phyloP scores from a whole-genome alignment of 2,113 vertebrate genomes.

The Eleginops maclovinus region DNA sequence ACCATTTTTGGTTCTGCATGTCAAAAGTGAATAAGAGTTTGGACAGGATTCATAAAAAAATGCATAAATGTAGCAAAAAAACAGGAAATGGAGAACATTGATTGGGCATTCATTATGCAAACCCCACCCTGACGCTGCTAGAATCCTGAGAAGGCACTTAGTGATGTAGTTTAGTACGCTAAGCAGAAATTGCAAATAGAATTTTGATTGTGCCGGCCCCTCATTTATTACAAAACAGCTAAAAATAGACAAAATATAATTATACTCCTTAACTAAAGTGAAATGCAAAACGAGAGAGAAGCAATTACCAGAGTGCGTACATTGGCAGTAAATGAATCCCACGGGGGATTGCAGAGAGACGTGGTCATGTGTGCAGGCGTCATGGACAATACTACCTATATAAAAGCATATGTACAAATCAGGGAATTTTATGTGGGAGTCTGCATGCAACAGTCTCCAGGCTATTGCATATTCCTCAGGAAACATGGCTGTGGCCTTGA shows the following conservation, averaged over 20 bases:
- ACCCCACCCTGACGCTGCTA: neutral
- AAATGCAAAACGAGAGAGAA: conserved; percentile 44
- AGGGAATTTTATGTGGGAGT: conserved; percentile 8
- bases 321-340: conserved; percentile 61
- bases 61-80: neutral
- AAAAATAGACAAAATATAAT: conserved; percentile 65
- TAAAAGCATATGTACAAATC: conserved; percentile 10
- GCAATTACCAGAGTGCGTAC: conserved; percentile 51
- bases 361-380: conserved; percentile 4
- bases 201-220: conserved; percentile 32
- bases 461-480: conserved; percentile 19
- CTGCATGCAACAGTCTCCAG: conserved; percentile 20
- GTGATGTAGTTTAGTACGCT: neutral
- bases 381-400: conserved; percentile 2
- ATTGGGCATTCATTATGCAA: neutral
- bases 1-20: neutral
- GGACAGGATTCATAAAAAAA: neutral
- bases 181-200: conserved; percentile 43
- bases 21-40: neutral
- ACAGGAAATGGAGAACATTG: neutral
- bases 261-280: conserved; percentile 54
- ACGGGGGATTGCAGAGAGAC: conserved; percentile 21
- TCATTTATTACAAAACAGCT: conserved; percentile 54
- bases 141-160: neutral
- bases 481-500: conserved; percentile 30